A percentile compares a stretch with the other conserved stretches of the same genome.
These are phyloP conservation scores for Periparus ater DNA, from an alignment of 2,797 vertebrate genomes.

Conservation along the genomic window DNA sequence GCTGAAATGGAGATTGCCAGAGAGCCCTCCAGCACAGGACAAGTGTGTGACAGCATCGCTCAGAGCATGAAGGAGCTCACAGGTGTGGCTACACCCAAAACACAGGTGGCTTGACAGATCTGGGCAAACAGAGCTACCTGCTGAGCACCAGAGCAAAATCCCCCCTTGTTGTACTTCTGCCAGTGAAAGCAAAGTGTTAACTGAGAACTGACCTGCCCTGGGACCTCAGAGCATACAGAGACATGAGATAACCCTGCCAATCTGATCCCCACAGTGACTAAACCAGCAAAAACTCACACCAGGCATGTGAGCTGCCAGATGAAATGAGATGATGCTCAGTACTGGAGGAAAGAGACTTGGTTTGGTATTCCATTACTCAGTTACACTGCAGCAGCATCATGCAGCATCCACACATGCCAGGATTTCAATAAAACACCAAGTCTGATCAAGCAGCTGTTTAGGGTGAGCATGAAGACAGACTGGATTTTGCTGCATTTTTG, in stretches of 20 bases:
- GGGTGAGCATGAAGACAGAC: neutral
- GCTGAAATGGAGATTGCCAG: neutral
- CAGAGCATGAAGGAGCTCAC: neutral
- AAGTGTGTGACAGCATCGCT: neutral
- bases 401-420: neutral
- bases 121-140: neutral
- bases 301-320: neutral
- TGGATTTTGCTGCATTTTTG: neutral
- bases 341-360: neutral
- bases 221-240: neutral
- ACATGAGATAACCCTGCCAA: neutral
- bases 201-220: neutral
- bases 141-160: neutral
- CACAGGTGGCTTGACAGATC: fast-evolving
- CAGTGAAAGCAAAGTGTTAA: neutral
- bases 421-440: neutral
- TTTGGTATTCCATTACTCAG: neutral
- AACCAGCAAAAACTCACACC: neutral
- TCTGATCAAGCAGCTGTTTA: neutral
- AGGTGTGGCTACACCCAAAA: neutral
- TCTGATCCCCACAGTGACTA: neutral
- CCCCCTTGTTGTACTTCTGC: neutral
- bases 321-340: neutral
- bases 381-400: neutral
- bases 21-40: neutral